Conservation (phyloP, 2,113 vertebrate genomes). For the Sinocyclocheilus rhinocerous region DNA sequence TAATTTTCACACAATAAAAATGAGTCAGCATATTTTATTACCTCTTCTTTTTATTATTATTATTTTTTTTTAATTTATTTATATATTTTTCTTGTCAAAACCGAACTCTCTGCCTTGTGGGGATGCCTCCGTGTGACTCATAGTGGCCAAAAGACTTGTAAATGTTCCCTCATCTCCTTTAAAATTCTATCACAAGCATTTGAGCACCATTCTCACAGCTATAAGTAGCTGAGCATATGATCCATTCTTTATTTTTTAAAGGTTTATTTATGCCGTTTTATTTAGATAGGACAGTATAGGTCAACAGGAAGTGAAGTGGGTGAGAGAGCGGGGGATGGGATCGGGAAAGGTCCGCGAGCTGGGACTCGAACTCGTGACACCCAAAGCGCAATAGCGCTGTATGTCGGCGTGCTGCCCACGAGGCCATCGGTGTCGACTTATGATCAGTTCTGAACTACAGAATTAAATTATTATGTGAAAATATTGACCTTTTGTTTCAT, state of each 20-base stretch:
- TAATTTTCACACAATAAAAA: background rate
- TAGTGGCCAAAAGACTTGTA: background rate
- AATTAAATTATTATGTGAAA: slow-evolving; percentile 14
- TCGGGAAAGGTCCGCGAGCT: too few relatives aligned
- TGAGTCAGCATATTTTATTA: background rate
- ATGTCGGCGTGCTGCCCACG: too few relatives aligned
- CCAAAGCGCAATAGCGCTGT: too few relatives aligned
- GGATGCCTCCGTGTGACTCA: background rate
- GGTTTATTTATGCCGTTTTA: too few relatives aligned
- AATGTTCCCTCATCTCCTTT: background rate
- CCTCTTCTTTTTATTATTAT: too few relatives aligned
- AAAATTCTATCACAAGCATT: background rate
- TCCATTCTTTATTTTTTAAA: background rate
- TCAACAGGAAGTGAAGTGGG: too few relatives aligned
- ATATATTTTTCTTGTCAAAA: background rate
- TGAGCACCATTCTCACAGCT: slow-evolving; percentile 1
- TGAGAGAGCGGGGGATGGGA: too few relatives aligned
- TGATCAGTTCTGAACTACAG: too few relatives aligned
- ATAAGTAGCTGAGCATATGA: slow-evolving; percentile 9
- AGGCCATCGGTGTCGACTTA: too few relatives aligned
- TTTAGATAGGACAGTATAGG: too few relatives aligned
- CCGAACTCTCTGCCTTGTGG: slow-evolving; percentile 10
- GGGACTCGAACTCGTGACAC: too few relatives aligned
- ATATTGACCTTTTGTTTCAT: background rate
- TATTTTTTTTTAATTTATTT: too few relatives aligned